A percentile compares a stretch with the other conserved stretches of the same genome.
Evolutionary conservation across 2,797 vertebrate species (phyloP).

Genomic region (Glyptemys insculpta): DNA sequence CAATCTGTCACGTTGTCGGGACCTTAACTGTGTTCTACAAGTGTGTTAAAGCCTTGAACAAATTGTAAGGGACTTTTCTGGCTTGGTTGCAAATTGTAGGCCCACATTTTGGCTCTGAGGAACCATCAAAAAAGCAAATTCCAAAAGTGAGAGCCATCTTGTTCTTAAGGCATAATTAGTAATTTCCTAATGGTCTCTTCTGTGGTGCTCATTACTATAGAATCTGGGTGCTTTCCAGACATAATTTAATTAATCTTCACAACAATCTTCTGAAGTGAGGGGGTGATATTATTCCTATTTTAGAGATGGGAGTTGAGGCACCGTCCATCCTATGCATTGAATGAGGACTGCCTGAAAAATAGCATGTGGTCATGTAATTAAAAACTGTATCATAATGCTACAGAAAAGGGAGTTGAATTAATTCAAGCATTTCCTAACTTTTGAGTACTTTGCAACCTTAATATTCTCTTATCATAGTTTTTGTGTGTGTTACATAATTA

Average conservation of each 20-base stretch:
- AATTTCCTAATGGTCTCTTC: neutral
- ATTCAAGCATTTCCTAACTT: neutral
- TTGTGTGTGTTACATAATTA: neutral
- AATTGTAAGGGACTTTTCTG: neutral
- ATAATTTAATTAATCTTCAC: neutral
- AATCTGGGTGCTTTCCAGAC: neutral
- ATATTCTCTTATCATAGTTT: neutral
- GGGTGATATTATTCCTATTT: neutral
- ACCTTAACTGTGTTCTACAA: neutral
- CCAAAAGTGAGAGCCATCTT: neutral
- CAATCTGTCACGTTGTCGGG: fast-evolving
- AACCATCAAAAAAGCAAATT: neutral
- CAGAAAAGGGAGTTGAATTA: neutral
- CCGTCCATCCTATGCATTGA: neutral
- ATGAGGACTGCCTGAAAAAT: neutral
- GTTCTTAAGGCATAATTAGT: neutral
- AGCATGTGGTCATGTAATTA: neutral
- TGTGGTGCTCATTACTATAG: neutral
- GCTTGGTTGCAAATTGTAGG: neutral
- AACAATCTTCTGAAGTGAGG: neutral
- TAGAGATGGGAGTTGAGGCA: neutral
- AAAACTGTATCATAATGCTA: neutral
- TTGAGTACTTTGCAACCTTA: neutral
- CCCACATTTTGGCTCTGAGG: neutral
- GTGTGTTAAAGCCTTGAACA: neutral